A percentile compares a stretch with the other conserved stretches of the same genome.
Conservation (phyloP, 1,140 invertebrate genomes). For the Tyrophagus putrescentiae region DNA sequence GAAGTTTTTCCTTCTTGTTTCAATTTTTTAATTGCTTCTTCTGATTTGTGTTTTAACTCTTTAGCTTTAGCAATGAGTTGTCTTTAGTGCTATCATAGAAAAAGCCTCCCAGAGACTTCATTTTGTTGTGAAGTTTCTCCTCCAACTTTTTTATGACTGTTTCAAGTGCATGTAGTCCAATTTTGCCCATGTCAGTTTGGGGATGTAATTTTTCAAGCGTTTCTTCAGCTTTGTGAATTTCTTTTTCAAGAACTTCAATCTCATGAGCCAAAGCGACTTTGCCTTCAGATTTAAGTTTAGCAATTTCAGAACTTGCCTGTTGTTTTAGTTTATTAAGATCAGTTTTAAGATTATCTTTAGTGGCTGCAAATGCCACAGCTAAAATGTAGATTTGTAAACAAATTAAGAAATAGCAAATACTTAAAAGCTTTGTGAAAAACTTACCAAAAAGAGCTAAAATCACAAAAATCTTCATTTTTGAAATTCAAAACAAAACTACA, state of each 20-base stretch:
- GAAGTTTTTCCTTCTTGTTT: not conserved
- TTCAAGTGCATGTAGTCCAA: not conserved
- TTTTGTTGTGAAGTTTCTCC: not conserved
- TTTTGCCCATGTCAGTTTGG: not conserved
- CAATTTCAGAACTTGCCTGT: too few relatives aligned
- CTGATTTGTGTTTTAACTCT: not conserved
- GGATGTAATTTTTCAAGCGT: not conserved
- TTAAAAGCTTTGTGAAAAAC: not conserved
- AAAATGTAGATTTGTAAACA: not conserved
- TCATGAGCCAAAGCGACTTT: not conserved
- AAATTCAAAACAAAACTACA: too few relatives aligned
- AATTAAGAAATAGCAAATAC: not conserved
- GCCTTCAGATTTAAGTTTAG: too few relatives aligned
- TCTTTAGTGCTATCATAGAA: not conserved
- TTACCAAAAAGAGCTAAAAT: not conserved
- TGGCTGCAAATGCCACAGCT: not conserved
- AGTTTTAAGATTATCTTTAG: not conserved
- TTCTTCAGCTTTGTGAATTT: not conserved
- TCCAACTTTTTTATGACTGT: not conserved
- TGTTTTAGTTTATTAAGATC: too few relatives aligned
- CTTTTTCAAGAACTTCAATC: not conserved
- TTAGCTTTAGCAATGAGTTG: not conserved
- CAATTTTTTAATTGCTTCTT: conserved; percentile 5
- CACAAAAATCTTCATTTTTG: not conserved
- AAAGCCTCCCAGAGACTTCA: not conserved